Evolutionary conservation across 2,888 invertebrate species (phyloP).

Genomic region (Tribolium freemani): DNA sequence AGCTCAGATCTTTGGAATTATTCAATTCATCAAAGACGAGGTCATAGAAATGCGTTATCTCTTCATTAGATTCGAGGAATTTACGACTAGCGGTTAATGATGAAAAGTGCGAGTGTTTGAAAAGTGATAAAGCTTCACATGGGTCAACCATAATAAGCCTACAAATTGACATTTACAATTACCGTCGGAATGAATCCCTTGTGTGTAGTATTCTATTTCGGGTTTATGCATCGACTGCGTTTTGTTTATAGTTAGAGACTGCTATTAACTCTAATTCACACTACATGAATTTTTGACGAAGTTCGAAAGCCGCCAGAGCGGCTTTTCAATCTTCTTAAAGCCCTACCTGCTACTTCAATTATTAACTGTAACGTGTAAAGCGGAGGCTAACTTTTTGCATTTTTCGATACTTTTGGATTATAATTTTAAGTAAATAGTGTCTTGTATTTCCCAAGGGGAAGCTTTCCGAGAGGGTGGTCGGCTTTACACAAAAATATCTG

Average conservation of each 20-base stretch:
- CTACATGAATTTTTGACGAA: not conserved
- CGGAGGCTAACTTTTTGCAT: constrained; percentile 13
- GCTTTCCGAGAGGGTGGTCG: not conserved
- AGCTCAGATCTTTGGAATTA: constrained; percentile 7
- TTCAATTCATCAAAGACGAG: not conserved
- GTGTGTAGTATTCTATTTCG: not conserved
- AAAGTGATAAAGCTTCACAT: constrained; percentile 4
- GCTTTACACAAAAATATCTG: not conserved
- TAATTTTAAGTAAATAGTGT: constrained; percentile 34
- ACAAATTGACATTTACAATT: not conserved
- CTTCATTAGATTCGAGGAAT: constrained; percentile 5
- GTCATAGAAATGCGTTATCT: constrained; percentile 3
- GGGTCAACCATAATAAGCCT: not conserved
- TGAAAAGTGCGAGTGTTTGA: constrained; percentile 1
- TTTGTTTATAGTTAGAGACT: not conserved
- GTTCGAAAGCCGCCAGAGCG: not conserved
- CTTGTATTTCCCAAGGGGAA: constrained; percentile 15
- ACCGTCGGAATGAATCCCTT: not conserved
- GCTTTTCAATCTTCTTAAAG: constrained; percentile 7
- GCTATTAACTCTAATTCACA: not conserved
- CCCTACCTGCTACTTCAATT: constrained; percentile 10
- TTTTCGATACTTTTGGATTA: constrained; percentile 11
- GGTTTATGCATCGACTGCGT: not conserved
- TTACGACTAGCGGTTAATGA: constrained; percentile 7
- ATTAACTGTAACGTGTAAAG: not conserved